Evolutionary conservation across 1,140 invertebrate genomes (phyloP), one percentile per base, ranked within the genome.

Genomic region (Aphidius gifuensis): DNA sequence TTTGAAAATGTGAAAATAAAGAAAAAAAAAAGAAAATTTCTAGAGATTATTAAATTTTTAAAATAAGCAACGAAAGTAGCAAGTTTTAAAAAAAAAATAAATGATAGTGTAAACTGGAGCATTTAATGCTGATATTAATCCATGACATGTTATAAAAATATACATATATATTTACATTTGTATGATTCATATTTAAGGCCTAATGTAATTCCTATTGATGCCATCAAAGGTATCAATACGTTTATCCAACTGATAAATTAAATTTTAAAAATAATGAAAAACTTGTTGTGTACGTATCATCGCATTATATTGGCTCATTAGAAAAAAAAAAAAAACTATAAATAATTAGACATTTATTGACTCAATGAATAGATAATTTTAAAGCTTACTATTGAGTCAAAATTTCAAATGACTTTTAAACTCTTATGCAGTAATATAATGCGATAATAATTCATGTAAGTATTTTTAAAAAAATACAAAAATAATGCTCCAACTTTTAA

Each of bases 81-180:
- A 32, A 32, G 23, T 32, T 32, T 32, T 32, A 32, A 32, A 16
- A 32, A 32, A 32, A 32, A 3, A 32, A 32, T 32, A 32, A 32
- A 32, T 32, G 23, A 32, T 32, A 32, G 23, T 32, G 23, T 51
- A 51, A 51, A 51, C 5, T 23, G n/a, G 53, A 60, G 63, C 63
- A 60, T 64, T 45, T 43, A 60, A 64, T 64, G 63, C 63, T 55
- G 46, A 64, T 60, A 57, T 45, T 58, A n/a, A 39, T 45, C 46
- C 38, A 7, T 46, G 11, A 11, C 48, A 62, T 62, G 42, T 39
- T 56, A 45, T 32, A 64, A 39, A 64, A 58, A 58, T 56, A 16
- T 62, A 64, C 56, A 64, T 64, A 64, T 64, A 42, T 64, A 60
- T 64, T 60, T 64, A 59, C 48, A 49, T 48, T 58, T 46, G n/a